Base-by-base conservation (phyloP, 1,140 invertebrate species). In the Caenorhabditis inopinata region DNA sequence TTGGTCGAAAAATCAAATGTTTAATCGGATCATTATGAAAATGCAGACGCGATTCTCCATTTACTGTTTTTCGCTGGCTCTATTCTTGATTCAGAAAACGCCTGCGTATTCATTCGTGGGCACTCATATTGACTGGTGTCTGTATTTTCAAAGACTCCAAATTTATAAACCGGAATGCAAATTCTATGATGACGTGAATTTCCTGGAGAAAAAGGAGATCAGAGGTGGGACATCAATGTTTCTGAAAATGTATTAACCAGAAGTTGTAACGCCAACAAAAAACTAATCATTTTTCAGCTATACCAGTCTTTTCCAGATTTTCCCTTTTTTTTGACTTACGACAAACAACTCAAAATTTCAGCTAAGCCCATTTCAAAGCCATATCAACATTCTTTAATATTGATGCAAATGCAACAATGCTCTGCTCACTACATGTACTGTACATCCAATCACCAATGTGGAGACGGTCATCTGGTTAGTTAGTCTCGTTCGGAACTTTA, bases 401-500 rank as follows among this genome's bases (percentile, higher is more conserved):
- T 32, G 25, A 38, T 68, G 32, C 58, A 68, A 68, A 68, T 68
- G 58, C 58, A 68, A 21, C 58, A 68, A 42, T 68, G 58, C 58
- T 68, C 58, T 25, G 58, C 58, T 0, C 58, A 68, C 23, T 68
- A 68, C n/a, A 68, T 68, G 58, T 68, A 68, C 58, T 68, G 58
- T 38, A 68, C 58, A 14, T n/a, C 58, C 3, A 68, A 68, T 27
- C 38, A 68, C 21, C 58, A 68, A n/a, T 68, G 58, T 18, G 58
- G 58, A 9, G 32, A 18, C n/a, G 58, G n/a, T 0, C 58, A 68
- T 21, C 27, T 68, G 32, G 58, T 68, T 68, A 21, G n/a, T 0
- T 38, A 1, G 16, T 38, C 14, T 6, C 12, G 4, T 58, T 18
- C 18, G 23, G 1, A 5, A 7, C 18, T 32, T 2, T 16, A 32